Conservation (phyloP, 2,113 vertebrate genomes). For the Rhipidura dahli region DNA sequence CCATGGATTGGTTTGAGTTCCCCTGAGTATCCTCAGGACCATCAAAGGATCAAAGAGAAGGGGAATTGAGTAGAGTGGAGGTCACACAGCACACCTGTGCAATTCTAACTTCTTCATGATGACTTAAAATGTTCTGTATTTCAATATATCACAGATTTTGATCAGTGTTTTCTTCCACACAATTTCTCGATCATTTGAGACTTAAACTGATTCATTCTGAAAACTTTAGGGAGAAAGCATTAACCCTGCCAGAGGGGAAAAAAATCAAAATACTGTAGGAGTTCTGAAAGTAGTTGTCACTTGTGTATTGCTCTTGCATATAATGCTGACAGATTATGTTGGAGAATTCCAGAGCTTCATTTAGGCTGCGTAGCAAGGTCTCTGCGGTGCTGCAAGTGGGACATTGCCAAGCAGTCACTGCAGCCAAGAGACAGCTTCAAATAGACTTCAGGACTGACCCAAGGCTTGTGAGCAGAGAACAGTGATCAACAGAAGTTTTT, state of each 20-base stretch:
- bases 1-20: background rate
- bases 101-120: background rate
- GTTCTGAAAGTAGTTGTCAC: background rate
- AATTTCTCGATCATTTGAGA: background rate
- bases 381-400: background rate
- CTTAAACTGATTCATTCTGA: background rate
- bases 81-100: background rate
- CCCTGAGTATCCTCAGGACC: background rate
- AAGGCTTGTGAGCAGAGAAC: background rate
- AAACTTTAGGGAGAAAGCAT: background rate
- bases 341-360: background rate
- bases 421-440: background rate
- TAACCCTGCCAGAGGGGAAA: background rate
- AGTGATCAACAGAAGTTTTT: background rate
- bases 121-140: background rate
- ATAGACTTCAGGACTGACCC: background rate
- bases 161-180: background rate
- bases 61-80: background rate
- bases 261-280: background rate
- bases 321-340: background rate
- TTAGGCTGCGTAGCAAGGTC: background rate
- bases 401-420: background rate
- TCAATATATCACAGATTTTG: background rate
- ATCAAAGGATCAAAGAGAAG: background rate
- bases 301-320: background rate